These are phyloP conservation scores for Salpingus planirostris DNA, from an alignment of 2,888 invertebrate species.

Conservation along the genomic window DNA sequence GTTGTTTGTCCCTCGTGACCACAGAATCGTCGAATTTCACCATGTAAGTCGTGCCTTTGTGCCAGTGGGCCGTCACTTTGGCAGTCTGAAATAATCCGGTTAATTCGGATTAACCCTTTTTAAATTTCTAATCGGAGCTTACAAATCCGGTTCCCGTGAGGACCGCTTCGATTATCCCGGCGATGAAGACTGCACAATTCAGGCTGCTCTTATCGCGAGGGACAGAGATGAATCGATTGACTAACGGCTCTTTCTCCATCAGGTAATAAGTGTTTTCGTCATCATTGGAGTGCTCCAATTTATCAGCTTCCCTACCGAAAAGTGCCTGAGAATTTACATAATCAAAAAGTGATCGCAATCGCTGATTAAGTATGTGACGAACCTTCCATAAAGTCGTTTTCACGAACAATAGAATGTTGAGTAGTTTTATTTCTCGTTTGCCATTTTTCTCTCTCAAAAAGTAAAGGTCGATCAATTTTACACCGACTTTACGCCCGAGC, in stretches of 20 bases:
- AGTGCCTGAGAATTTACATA: conserved; percentile 71
- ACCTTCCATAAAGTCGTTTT: conserved; percentile 97
- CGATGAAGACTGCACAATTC: conserved; percentile 97
- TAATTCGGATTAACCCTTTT: no score
- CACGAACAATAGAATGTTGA: conserved; percentile 91
- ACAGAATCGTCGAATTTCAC: conserved; percentile 95
- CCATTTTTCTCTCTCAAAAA: conserved; percentile 89
- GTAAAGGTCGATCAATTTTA: conserved; percentile 85
- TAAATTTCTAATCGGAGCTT: no score
- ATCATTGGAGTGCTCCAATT: conserved; percentile 96
- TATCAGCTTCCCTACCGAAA: conserved; percentile 97
- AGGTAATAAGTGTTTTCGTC: conserved; percentile 97
- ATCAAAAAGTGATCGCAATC: no score
- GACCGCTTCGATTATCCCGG: conserved; percentile 95
- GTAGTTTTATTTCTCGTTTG: conserved; percentile 88
- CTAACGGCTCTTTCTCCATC: conserved; percentile 95
- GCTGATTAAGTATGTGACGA: no score
- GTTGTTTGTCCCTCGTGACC: conserved; percentile 79
- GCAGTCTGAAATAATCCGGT: conserved; percentile 94
- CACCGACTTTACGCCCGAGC: conserved; percentile 91
- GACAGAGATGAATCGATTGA: conserved; percentile 92
- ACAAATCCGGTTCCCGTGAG: conserved; percentile 93
- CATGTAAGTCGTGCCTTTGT: conserved; percentile 98
- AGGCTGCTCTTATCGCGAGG: conserved; percentile 96
- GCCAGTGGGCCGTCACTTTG: conserved; percentile 98